Base-by-base conservation (phyloP, 2,888 invertebrate species). In the Hirudinaria manillensis region DNA sequence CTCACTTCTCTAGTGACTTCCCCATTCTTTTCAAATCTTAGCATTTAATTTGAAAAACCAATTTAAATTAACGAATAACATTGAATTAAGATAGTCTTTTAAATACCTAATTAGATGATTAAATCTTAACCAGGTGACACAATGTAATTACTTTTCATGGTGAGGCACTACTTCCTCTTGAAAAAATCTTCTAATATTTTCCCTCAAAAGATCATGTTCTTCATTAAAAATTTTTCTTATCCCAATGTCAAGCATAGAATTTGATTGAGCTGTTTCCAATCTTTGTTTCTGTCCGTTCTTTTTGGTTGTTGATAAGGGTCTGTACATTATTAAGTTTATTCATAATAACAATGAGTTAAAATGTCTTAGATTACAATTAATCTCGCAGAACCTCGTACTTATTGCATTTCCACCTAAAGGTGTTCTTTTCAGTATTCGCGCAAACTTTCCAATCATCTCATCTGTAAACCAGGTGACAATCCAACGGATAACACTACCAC, bases 201-300 rank as follows among this genome's bases (percentile, higher is more conserved):
- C 81, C 71, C 86, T 77, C 76, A 86, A 85, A 10, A 85, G 83
- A 79, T 86, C 86, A 79, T 86, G 86, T 68, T 86, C 86, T 76
- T 84, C 82, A 27, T 80, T 81, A 78, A 86, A 86, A 19, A 86
- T 84, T 32, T 79, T 74, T 61, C 86, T 79, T 0, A 83, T 83
- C 7, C 86, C 86, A 76, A 86, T 83, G 78, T 86, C 86, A 79
- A 82, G 81, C 80, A 86, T 76, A 55, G 77, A 81, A 19, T 78
- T 76, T 51, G 83, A 80, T 76, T 85, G 82, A 16, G 80, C 79
- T 13, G 82, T 77, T 70, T 83, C 81, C 68, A 81, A 82, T 36
- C 84, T 74, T n/a, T n/a, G 45, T 10, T 10, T 19, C 55, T 55
- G 53, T 10, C 13, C 70, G 10, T n/a, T 10, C 24, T 29, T 61